Percentiles rank a stretch among this genome's conserved stretches.
Conservation (phyloP, 2,113 vertebrate genomes). For the Dasypus novemcinctus region DNA sequence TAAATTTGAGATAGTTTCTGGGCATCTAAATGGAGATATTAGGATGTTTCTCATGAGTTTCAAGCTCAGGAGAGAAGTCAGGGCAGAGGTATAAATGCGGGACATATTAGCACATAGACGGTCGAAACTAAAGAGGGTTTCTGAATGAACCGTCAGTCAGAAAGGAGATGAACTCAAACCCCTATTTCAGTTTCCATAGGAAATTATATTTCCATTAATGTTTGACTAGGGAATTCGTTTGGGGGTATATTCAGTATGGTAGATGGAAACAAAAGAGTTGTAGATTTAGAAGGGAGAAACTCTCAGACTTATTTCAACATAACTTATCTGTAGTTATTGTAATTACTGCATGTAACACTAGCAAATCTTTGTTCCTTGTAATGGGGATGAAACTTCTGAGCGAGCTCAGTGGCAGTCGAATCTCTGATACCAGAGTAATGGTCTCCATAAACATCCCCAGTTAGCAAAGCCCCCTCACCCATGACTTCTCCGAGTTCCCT, state of each 20-base stretch:
- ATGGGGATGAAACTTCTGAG: not conserved
- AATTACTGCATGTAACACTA: not conserved
- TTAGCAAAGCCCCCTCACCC: constrained; percentile 80
- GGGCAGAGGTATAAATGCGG: not conserved
- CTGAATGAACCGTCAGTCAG: constrained; percentile 29
- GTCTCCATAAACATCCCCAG: constrained; percentile 72
- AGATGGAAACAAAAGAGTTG: not conserved
- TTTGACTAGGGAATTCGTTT: not conserved
- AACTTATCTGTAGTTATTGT: not conserved
- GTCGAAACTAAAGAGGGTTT: constrained; percentile 37
- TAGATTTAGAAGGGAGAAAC: not conserved
- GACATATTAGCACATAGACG: not conserved
- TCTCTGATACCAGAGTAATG: constrained; percentile 58
- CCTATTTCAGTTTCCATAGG: not conserved
- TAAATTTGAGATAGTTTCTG: not conserved
- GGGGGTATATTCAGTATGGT: not conserved
- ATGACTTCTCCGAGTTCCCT: constrained; percentile 86
- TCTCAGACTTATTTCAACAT: not conserved
- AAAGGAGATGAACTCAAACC: not conserved
- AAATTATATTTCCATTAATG: constrained; percentile 14
- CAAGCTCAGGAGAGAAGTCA: not conserved
- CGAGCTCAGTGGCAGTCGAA: constrained; percentile 4
- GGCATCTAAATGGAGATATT: not conserved
- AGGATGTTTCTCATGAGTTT: not conserved
- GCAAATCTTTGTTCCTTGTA: not conserved